Evolutionary conservation across 1,140 invertebrate genomes (phyloP), one percentile per base, ranked within the genome.

Genomic region (Drosophila repletoides): DNA sequence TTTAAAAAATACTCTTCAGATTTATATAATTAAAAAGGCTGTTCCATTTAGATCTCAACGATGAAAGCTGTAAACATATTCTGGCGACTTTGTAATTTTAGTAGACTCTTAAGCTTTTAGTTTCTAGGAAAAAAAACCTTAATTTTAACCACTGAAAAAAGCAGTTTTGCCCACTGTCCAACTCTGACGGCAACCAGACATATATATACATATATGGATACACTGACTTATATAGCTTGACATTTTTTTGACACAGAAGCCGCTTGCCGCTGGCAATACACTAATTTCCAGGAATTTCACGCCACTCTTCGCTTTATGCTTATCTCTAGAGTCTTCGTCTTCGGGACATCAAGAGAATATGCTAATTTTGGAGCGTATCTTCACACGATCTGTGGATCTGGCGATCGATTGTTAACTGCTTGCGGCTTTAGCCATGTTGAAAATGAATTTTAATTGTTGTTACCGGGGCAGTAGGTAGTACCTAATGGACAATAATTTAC

Each of bases 401-500:
- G 51, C 15, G 53, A 51, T 75, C 40, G 58, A 80, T 86, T 86
- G 79, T 86, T 84, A 86, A 79, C 75, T 75, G 61, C 63, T 49
- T 3, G 22, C 76, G 61, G 55, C 66, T 63, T 60, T 55, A 43
- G 38, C 34, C 66, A 63, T 84, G 79, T 84, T 55, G 74, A 56
- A 86, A 86, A 86, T 86, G 75, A 86, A 86, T 86, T 86, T 86
- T 86, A 87, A 86, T 86, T 86, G 76, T 72, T 49, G 40, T 56
- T 31, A n/a, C 19, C 45, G 17, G 26, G 34, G 21, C 31, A 14
- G 12, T 22, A 22, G 21, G 22, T 33, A 41, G 19, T 51, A 12
- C 46, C 43, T 66, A 79, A 74, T 79, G 58, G 52, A 19, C 51
- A 61, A 80, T 71, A 75, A 75, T 80, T 80, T 75, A 58, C 65